A percentile compares a stretch with the other conserved stretches of the same genome.
These are phyloP conservation scores for Setophaga kirtlandii DNA, from an alignment of 2,113 vertebrate genomes.

Conservation along the genomic window DNA sequence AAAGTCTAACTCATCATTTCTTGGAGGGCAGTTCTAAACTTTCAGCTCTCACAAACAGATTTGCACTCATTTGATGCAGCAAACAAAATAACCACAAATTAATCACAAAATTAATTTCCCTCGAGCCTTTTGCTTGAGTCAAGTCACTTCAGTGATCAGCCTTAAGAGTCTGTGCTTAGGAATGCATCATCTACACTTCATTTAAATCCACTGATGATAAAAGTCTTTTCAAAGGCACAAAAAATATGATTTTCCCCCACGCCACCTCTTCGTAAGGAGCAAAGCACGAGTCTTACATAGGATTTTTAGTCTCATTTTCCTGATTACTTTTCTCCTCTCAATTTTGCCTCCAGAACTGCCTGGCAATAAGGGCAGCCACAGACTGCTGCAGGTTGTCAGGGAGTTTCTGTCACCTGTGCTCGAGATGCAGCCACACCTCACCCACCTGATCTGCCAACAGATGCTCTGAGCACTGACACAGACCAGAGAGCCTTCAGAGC, in stretches of 20 bases:
- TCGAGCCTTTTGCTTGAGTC: neutral
- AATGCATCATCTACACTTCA: neutral
- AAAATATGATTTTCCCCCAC: neutral
- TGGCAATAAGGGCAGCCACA: neutral
- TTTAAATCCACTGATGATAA: neutral
- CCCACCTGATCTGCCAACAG: neutral
- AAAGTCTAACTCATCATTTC: neutral
- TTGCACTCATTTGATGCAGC: neutral
- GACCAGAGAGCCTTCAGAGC: neutral
- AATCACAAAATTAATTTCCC: neutral
- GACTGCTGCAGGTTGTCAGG: neutral
- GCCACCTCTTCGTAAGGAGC: neutral
- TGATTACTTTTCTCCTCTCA: neutral
- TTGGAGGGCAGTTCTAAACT: neutral
- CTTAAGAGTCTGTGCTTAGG: neutral
- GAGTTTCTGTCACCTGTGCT: neutral
- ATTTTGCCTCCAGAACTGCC: neutral
- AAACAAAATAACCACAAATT: neutral
- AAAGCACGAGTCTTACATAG: rapidly evolving
- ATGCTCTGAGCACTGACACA: neutral
- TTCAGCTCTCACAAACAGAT: neutral
- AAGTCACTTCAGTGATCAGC: neutral
- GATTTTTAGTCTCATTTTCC: neutral
- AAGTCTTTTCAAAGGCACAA: neutral
- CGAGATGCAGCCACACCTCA: neutral